phyloP scores from a whole-genome alignment of 2,888 invertebrate species.

The Diarsia brunnea region DNA sequence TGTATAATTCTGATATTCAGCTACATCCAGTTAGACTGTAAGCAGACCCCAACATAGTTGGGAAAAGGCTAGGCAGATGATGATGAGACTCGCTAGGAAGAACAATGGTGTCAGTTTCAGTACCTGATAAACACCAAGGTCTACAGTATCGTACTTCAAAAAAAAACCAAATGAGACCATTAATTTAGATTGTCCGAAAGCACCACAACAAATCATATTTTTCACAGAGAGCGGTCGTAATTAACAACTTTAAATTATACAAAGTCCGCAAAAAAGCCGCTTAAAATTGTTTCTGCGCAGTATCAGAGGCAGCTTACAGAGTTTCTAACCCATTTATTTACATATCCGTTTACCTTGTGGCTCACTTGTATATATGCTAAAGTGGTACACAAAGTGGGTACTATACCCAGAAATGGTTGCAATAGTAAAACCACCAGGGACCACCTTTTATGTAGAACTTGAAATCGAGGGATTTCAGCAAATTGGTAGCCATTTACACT shows the following conservation, averaged over 20 bases:
- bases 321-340: not conserved
- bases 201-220: slow-evolving; percentile 33
- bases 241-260: slow-evolving; percentile 28
- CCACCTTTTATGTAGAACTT: not conserved
- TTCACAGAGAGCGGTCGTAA: slow-evolving; percentile 22
- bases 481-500: not conserved
- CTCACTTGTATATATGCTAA: not conserved
- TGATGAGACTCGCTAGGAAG: too few relatives aligned
- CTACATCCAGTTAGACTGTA: too few relatives aligned
- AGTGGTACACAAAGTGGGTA: not conserved
- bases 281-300: too few relatives aligned
- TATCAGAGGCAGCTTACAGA: not conserved
- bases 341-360: not conserved
- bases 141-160: slow-evolving; percentile 11
- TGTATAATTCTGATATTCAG: too few relatives aligned
- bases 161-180: slow-evolving; percentile 6
- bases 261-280: not conserved
- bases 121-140: slow-evolving; percentile 6
- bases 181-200: slow-evolving; percentile 21
- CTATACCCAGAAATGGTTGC: not conserved
- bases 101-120: not conserved
- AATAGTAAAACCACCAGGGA: not conserved
- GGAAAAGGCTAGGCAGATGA: too few relatives aligned
- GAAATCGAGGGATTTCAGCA: not conserved
- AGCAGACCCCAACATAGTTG: too few relatives aligned